A percentile compares a stretch with the other conserved stretches of the same genome.
Evolutionary conservation across 1,140 invertebrate genomes (phyloP).

Genomic region (Geopemphigus sp.): DNA sequence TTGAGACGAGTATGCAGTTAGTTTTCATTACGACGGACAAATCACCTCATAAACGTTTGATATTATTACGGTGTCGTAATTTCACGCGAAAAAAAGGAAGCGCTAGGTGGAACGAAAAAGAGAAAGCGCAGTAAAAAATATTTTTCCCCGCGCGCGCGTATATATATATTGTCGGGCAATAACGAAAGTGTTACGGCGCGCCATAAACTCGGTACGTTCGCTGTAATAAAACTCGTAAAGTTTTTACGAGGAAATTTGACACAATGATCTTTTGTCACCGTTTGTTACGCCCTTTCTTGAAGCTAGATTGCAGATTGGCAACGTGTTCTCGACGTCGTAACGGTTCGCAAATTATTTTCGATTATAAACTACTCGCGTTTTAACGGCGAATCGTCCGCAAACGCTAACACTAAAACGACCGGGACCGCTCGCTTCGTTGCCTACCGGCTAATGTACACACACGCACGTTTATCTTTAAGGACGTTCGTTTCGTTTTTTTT

Average conservation of each 20-base stretch:
- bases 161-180: constrained; percentile 4
- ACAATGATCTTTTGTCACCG: constrained; percentile 18
- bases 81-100: neutral
- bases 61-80: constrained; percentile 42
- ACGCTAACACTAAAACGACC: no score
- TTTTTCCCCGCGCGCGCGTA: neutral
- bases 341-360: neutral
- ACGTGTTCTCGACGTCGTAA: constrained; percentile 2
- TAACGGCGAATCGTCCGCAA: no score
- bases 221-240: constrained; percentile 24
- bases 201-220: constrained; percentile 20
- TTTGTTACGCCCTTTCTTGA: neutral
- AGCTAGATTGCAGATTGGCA: neutral
- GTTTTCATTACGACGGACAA: constrained; percentile 15
- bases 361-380: neutral
- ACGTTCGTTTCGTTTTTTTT: constrained; percentile 2
- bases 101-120: constrained; percentile 11
- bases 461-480: no score
- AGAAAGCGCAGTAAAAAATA: neutral
- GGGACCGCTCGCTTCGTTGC: no score
- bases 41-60: constrained; percentile 42
- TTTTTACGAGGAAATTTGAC: constrained; percentile 30
- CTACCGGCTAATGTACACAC: no score
- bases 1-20: neutral
- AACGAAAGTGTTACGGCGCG: constrained; percentile 18